Conservation (phyloP, 1,140 invertebrate species). For the Drosophila busckii region DNA sequence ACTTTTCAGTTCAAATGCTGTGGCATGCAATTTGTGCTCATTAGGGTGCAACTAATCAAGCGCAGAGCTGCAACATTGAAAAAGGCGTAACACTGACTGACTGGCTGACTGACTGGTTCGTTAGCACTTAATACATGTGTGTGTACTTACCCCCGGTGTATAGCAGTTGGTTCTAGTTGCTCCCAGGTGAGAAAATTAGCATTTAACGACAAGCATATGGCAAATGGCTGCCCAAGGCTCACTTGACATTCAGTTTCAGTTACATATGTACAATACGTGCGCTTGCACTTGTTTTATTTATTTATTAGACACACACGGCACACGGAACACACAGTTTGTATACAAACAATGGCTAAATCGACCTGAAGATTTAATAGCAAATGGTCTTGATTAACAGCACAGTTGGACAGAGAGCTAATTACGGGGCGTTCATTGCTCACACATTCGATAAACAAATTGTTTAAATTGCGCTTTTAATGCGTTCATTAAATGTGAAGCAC, state of each 20-base stretch:
- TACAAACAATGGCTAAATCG: slow-evolving; percentile 3
- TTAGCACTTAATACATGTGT: slow-evolving; percentile 37
- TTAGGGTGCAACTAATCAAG: slow-evolving; percentile 18
- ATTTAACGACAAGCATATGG: slow-evolving; percentile 56
- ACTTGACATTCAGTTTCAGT: slow-evolving; percentile 19
- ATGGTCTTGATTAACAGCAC: no score
- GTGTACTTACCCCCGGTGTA: slow-evolving; percentile 15
- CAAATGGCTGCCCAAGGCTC: slow-evolving; percentile 4
- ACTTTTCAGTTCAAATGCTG: no score
- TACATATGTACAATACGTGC: slow-evolving; percentile 24
- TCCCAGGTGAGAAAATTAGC: slow-evolving; percentile 44
- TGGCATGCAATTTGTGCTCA: not conserved
- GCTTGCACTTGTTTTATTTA: slow-evolving; percentile 14
- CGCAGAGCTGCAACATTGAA: no score
- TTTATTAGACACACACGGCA: slow-evolving; percentile 12
- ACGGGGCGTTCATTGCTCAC: no score
- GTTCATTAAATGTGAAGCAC: no score
- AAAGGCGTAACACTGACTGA: no score
- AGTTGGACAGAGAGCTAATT: no score
- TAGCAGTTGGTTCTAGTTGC: slow-evolving; percentile 5
- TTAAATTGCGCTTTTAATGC: no score
- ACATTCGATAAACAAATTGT: no score
- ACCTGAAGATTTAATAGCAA: no score
- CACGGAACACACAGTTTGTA: slow-evolving; percentile 1
- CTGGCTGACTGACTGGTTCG: slow-evolving; percentile 44